These are phyloP conservation scores for Xenopus tropicalis DNA, from an alignment of 2,113 vertebrate genomes.

Conservation along the genomic window UCB_Xtro_10.0 CM004446.2:126753501-126754000, in stretches of 20 bases:
- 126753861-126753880: no score
- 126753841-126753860: no score
- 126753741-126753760: neutral
- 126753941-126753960: no score
- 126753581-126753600: slow-evolving; percentile 32
- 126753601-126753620: slow-evolving; percentile 21
- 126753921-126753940: no score
- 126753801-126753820: no score
- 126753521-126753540: slow-evolving; percentile 27
- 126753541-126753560: slow-evolving; percentile 5
- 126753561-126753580: slow-evolving; percentile 37
- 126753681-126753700: neutral
- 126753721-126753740: neutral
- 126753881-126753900: no score
- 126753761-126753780: no score
- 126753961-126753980: no score
- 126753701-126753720: neutral
- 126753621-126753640: slow-evolving; percentile 35
- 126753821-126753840: no score
- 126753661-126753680: slow-evolving; percentile 2
- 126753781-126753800: no score
- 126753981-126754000: no score
- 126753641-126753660: slow-evolving; percentile 25
- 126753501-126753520: neutral
- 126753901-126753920: no score